These are phyloP conservation scores for Anoplopoma fimbria DNA, from an alignment of 2,113 vertebrate species.

Conservation along the genomic window DNA sequence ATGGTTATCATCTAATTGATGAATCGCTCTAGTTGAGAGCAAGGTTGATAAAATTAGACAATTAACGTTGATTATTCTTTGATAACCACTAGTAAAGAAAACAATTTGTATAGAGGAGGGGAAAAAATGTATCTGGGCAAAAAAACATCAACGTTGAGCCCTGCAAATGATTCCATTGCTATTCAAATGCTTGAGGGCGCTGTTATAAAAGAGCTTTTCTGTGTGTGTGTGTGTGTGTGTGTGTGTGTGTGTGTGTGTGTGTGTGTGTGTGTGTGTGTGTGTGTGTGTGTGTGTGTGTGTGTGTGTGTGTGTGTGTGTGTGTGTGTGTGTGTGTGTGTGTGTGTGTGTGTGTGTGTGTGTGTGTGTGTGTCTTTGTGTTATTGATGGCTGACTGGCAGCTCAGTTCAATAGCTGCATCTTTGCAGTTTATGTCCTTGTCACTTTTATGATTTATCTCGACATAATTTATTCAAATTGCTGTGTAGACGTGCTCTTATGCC, in stretches of 20 bases:
- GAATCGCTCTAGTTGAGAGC: neutral
- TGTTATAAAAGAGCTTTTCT: neutral
- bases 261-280: neutral
- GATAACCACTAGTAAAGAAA: neutral
- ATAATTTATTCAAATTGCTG: slow-evolving; percentile 30
- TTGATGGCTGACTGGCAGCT: slow-evolving; percentile 28
- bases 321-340: slow-evolving; percentile 19
- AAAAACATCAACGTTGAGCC: too few relatives aligned
- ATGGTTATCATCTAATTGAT: neutral
- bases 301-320: slow-evolving; percentile 12
- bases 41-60: neutral
- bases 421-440: slow-evolving; percentile 59
- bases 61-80: neutral
- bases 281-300: slow-evolving; percentile 22
- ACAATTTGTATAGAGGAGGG: neutral
- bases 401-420: slow-evolving; percentile 45
- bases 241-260: slow-evolving; percentile 20
- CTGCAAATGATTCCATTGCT: neutral
- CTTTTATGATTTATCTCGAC: slow-evolving; percentile 58
- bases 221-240: slow-evolving; percentile 19
- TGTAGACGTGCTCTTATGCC: neutral
- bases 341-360: neutral
- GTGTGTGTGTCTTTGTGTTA: too few relatives aligned
- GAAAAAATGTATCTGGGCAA: too few relatives aligned
- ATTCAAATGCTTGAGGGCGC: neutral